A percentile compares a stretch with the other conserved stretches of the same genome.
Conservation (phyloP, 2,797 vertebrate species). For the Furcifer pardalis region DNA sequence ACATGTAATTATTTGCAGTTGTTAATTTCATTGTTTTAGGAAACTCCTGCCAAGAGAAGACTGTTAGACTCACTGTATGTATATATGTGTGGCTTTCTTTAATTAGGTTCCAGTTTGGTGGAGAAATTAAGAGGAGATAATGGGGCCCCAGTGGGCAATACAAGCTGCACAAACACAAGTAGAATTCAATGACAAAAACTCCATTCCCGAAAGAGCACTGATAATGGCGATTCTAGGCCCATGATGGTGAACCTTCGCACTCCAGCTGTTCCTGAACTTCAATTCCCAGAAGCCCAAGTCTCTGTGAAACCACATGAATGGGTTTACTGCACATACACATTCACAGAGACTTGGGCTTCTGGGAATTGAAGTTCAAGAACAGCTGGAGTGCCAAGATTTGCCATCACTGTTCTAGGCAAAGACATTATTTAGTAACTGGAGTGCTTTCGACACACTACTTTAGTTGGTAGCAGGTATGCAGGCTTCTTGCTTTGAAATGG, state of each 20-base stretch:
- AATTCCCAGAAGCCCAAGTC: too few species aligned
- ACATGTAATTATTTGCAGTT: conserved; percentile 32
- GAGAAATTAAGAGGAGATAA: conserved; percentile 7
- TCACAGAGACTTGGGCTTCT: too few species aligned
- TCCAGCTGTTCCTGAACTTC: too few species aligned
- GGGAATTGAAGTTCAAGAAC: too few species aligned
- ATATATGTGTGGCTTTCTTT: conserved; percentile 1
- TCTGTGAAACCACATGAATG: too few species aligned
- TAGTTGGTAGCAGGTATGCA: background rate
- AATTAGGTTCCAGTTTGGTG: conserved; percentile 14
- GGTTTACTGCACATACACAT: too few species aligned
- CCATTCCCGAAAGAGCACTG: too few species aligned
- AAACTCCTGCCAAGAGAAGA: conserved; percentile 15
- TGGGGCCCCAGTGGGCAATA: background rate
- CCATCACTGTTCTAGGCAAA: too few species aligned
- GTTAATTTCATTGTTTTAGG: conserved; percentile 66
- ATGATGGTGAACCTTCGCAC: too few species aligned
- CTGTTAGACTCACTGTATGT: background rate
- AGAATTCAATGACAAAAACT: background rate
- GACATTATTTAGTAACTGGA: background rate
- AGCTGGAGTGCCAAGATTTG: too few species aligned
- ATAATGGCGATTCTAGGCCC: background rate
- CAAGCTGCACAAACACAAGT: background rate
- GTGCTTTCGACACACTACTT: background rate
- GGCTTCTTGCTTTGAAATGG: background rate